phyloP scores from a whole-genome alignment of 2,888 invertebrate species.

The Phyto melanocephala region DNA sequence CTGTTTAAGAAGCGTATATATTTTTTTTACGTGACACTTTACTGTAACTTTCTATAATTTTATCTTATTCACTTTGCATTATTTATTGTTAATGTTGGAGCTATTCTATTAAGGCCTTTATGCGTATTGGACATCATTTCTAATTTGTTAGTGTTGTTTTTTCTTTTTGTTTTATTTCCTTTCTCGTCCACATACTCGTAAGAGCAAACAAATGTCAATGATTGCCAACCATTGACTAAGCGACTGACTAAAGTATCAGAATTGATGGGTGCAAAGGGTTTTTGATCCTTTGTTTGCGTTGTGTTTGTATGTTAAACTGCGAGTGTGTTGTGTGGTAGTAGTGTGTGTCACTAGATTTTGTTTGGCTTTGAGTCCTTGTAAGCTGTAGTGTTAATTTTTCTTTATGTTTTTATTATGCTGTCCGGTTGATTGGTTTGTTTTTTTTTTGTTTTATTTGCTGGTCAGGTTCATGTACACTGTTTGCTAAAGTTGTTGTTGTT shows the following conservation, averaged over 20 bases:
- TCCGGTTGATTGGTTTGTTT: conserved; percentile 19
- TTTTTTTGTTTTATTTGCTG: not conserved
- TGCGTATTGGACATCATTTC: conserved; percentile 40
- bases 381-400: conserved; percentile 55
- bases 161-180: conserved; percentile 31
- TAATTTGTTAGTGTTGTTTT: not conserved
- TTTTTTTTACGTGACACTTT: conserved; percentile 28
- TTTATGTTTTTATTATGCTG: conserved; percentile 43
- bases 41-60: not conserved
- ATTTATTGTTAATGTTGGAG: not conserved
- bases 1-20: conserved; percentile 14
- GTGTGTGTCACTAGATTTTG: conserved; percentile 4
- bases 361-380: conserved; percentile 30
- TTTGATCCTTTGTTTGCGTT: not conserved
- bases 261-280: conserved; percentile 22
- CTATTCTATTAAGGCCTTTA: conserved; percentile 15
- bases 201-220: conserved; percentile 51
- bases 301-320: not conserved
- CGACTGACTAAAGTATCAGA: not conserved
- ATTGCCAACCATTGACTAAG: conserved; percentile 52
- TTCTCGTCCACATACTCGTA: not conserved
- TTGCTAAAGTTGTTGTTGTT: not conserved
- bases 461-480: not conserved
- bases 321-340: not conserved
- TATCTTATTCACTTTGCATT: not conserved